Evolutionary conservation across 2,113 vertebrate species (phyloP), one percentile per base, ranked within the genome.

Genomic region (Mixornis gularis): DNA sequence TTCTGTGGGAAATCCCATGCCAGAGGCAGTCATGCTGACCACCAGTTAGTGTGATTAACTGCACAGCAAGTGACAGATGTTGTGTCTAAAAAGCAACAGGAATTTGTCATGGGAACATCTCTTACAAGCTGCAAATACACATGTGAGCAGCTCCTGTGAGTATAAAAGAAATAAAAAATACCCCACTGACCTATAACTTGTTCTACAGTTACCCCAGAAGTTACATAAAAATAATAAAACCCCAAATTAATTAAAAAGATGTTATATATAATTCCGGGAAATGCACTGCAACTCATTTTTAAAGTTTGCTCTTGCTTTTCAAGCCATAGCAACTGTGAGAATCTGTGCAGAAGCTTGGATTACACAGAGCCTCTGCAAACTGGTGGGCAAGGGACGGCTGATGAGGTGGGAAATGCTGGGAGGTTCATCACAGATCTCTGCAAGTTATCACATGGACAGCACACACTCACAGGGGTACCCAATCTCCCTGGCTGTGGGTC

Each of bases 41-140:
- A 86, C 44, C 53, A 69, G 52, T 86, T 92, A 83, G 76, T 46
- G 60, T 68, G 77, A 84, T 89, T 90, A 90, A 84, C 73, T 69
- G 22, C 26, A 92, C 44, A 93, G 27, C 40, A 81, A 79, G 49
- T 51, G 77, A 86, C 83, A 93, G 80, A 90, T 86, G 83, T 25
- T 78, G 21, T 43, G 77, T 32, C 62, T 72, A 65, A 51, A 90
- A 95, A 95, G 58, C 73, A 80, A 84, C 73, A 72, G 86, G 92
- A 90, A 11, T 79, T 71, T 88, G 83, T 49, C 88, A 86, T 9
- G 38, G 58, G 44, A 80, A 58, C 8, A 24, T 44, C 84, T 71
- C 59, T 74, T 86, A 49, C 64, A 84, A 66, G 49, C 41, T 86
- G 83, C 21, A 90, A 78, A 73, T 52, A 66, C 26, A 26, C 25